phyloP scores from a whole-genome alignment of 2,113 vertebrate species.

The Nyctibius bracteatus region DNA sequence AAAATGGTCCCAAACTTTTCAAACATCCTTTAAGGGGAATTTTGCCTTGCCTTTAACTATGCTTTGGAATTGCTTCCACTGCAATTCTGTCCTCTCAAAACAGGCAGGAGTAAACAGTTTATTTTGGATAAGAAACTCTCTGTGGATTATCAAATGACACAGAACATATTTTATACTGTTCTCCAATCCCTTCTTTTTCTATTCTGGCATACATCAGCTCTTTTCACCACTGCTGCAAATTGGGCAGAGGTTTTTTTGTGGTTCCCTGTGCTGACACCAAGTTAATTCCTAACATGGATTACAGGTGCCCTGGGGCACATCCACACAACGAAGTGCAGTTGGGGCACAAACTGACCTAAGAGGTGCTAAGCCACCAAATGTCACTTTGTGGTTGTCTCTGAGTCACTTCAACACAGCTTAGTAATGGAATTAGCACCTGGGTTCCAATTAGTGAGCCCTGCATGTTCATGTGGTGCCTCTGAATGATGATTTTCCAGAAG shows the following conservation, averaged over 20 bases:
- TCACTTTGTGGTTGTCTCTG: background rate
- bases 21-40: background rate
- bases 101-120: background rate
- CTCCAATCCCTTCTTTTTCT: background rate
- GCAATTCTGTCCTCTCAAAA: background rate
- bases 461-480: background rate
- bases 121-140: background rate
- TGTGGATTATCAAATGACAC: background rate
- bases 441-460: background rate
- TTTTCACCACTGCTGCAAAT: background rate
- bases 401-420: background rate
- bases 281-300: background rate
- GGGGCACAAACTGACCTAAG: background rate
- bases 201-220: background rate
- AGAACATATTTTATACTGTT: background rate
- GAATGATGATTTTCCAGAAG: background rate
- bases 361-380: background rate
- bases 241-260: background rate
- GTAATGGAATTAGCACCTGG: background rate
- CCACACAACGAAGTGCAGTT: accelerated
- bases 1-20: background rate
- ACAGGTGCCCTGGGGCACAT: background rate
- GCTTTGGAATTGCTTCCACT: background rate
- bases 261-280: background rate
- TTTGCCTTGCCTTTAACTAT: background rate